Conservation (phyloP, 2,113 vertebrate genomes). For the Hippocampus barbouri region DNA sequence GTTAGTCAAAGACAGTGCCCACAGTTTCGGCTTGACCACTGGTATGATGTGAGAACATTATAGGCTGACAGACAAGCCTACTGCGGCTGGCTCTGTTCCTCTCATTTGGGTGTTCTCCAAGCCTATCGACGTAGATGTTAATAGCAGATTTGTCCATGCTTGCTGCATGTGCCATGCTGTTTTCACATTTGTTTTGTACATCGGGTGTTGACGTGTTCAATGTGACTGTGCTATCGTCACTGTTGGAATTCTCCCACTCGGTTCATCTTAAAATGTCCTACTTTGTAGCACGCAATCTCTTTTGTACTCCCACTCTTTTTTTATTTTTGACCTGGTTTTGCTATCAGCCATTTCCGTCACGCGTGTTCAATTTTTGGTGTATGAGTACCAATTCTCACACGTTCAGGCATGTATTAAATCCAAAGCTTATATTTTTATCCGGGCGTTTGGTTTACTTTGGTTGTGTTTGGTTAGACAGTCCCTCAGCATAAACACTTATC, state of each 20-base stretch:
- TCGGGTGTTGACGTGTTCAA: conserved; percentile 21
- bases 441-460: not conserved
- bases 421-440: not conserved
- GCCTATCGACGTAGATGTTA: conserved; percentile 43
- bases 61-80: conserved; percentile 38
- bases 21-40: conserved; percentile 30
- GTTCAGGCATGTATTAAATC: not conserved
- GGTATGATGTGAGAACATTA: conserved; percentile 56
- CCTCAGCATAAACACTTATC: not conserved
- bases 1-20: conserved; percentile 10
- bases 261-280: conserved; percentile 46
- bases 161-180: conserved; percentile 24
- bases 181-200: conserved; percentile 20
- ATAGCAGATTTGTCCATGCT: conserved; percentile 47
- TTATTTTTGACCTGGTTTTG: conserved; percentile 27
- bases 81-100: conserved; percentile 48
- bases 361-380: not conserved
- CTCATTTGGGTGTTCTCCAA: conserved; percentile 47
- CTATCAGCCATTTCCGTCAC: conserved; percentile 22
- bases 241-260: conserved; percentile 29
- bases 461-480: not conserved
- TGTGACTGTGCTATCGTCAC: conserved; percentile 24
- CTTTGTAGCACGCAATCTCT: conserved; percentile 15
- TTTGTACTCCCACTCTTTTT: conserved; percentile 7
- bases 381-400: not conserved